Conservation (phyloP, 1,140 invertebrate species). For the Danaus plexippus region DNA sequence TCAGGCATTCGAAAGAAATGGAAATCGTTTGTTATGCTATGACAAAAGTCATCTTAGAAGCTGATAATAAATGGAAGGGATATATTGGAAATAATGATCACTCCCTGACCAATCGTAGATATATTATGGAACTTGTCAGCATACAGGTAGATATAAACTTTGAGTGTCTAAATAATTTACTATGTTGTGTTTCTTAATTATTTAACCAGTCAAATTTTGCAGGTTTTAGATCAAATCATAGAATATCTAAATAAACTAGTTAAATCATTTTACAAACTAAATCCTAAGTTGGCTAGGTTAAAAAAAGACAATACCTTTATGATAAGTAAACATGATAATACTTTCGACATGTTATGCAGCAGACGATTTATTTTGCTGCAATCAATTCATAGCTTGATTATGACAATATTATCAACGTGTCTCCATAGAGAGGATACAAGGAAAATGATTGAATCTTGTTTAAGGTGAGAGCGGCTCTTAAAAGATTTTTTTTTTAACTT, state of each 20-base stretch:
- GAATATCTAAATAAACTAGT: conserved; percentile 65
- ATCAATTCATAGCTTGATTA: conserved; percentile 52
- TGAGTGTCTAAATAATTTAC: not conserved
- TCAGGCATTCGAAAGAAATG: conserved; percentile 54
- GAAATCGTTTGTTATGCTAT: conserved; percentile 55
- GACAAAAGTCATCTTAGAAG: conserved; percentile 56
- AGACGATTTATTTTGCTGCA: conserved; percentile 63
- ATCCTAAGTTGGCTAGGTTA: conserved; percentile 62
- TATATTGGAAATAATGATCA: conserved; percentile 28
- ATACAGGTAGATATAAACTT: conserved; percentile 51
- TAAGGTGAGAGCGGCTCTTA: conserved; percentile 42
- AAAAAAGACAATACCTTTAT: conserved; percentile 55
- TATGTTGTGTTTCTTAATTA: too few relatives aligned
- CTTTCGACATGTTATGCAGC: conserved; percentile 60
- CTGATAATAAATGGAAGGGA: conserved; percentile 61
- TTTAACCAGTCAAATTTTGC: conserved; percentile 20
- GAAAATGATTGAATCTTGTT: conserved; percentile 65
- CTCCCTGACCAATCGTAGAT: conserved; percentile 56
- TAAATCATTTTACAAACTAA: conserved; percentile 68
- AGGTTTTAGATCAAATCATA: conserved; percentile 68
- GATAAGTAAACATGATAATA: conserved; percentile 54
- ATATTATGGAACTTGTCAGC: conserved; percentile 65
- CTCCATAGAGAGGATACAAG: conserved; percentile 64
- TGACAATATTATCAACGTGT: conserved; percentile 58
- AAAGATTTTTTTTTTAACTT: conserved; percentile 6